Conservation (phyloP, 2,797 vertebrate genomes). For the Centropyge bicolor region DNA sequence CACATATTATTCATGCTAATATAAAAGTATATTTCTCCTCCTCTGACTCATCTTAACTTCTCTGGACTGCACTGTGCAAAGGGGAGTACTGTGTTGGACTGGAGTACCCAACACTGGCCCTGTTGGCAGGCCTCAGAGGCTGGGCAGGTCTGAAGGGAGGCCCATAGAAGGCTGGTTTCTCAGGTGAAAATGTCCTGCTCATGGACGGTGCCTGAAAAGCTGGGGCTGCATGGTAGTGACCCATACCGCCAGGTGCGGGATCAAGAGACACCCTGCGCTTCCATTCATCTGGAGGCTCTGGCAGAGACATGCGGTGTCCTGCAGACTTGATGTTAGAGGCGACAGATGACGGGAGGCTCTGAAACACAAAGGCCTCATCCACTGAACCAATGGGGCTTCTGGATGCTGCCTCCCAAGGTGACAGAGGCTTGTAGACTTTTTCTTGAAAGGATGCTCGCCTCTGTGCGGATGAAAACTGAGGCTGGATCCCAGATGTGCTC, state of each 20-base stretch:
- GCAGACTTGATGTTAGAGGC: slow-evolving; percentile 85
- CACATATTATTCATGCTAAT: background rate
- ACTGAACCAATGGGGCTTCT: slow-evolving; percentile 88
- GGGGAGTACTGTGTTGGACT: slow-evolving; percentile 82
- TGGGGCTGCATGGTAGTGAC: slow-evolving; percentile 54
- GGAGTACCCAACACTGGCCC: slow-evolving; percentile 74
- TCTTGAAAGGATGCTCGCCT: slow-evolving; percentile 81
- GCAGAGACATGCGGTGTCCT: slow-evolving; percentile 87
- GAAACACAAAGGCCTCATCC: slow-evolving; percentile 89
- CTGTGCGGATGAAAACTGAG: slow-evolving; percentile 70
- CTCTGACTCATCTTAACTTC: slow-evolving; percentile 67
- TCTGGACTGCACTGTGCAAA: slow-evolving; percentile 83
- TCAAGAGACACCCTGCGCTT: slow-evolving; percentile 85
- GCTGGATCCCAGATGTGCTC: slow-evolving; percentile 80
- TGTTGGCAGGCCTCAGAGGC: slow-evolving; percentile 79
- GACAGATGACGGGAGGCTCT: slow-evolving; percentile 85
- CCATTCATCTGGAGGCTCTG: slow-evolving; percentile 89
- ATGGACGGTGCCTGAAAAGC: slow-evolving; percentile 58
- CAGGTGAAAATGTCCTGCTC: slow-evolving; percentile 72
- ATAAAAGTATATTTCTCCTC: slow-evolving; percentile 5
- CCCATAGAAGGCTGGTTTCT: slow-evolving; percentile 77
- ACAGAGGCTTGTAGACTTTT: slow-evolving; percentile 81
- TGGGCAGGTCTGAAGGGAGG: slow-evolving; percentile 85
- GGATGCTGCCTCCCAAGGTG: slow-evolving; percentile 92
- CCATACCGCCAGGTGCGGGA: slow-evolving; percentile 56